Evolutionary conservation across 2,888 invertebrate genomes (phyloP), one percentile per base, ranked within the genome.

Genomic region (Zonitis immaculata): DNA sequence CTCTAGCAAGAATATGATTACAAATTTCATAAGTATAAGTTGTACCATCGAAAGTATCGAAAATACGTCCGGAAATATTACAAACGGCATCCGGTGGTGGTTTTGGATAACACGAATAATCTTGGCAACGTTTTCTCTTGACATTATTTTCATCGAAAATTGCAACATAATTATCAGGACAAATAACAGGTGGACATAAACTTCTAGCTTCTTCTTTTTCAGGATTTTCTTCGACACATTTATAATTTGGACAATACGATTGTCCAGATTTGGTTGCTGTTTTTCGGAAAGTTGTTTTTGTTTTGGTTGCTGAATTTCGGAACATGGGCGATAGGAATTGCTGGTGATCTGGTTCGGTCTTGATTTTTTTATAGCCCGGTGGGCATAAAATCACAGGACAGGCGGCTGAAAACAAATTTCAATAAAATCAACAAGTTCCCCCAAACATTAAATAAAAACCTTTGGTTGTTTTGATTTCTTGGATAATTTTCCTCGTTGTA

Each of bases 21-120:
- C 92, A 93, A 12, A 88, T 81, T 61, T 91, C 89, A 64, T 88
- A 89, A 63, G 89, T 88, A 70, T 85, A 91, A 66, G 88, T 85
- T 0, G 83, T 78, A 12, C 85, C 84, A 71, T 92, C 92, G 66
- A 93, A 92, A 0, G 91, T 91, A 59, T 80, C 85, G 68, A 92
- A 85, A 0, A 86, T 86, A 49, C 86, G 82, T 0, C 89, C 89
- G 1, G 86, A 87, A 12, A 91, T 77, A 65, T 83, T 83, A 70
- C 89, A 89, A 11, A 82, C 80, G 28, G 81, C 82, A 53, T 86
- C 86, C 0, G 82, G 81, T 35, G 83, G 80, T 0, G 82, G 80
- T 0, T 82, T 82, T 1, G 85, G 83, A 43, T 81, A 79, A 66
- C 89, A 89, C 0, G 79, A 28, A 16, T 44, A 25, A 44, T 44